These are phyloP conservation scores for Lethenteron reissneri DNA, from an alignment of 2,113 vertebrate species.

Conservation along the genomic window DNA sequence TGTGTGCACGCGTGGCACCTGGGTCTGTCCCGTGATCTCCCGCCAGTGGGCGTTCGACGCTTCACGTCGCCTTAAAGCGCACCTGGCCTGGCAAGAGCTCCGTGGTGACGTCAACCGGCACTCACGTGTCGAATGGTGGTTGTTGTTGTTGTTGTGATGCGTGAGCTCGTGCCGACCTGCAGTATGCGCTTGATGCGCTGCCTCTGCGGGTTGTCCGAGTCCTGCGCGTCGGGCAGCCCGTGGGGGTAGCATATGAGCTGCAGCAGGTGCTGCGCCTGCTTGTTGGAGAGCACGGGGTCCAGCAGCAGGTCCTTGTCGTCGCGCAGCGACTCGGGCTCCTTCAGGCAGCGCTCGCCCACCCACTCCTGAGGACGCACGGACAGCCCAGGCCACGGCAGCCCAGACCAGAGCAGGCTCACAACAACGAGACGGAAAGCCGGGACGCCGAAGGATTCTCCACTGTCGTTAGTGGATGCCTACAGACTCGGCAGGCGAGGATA, in stretches of 20 bases:
- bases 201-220: slow-evolving; percentile 88
- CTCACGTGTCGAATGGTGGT: neutral
- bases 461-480: too few relatives aligned
- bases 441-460: too few relatives aligned
- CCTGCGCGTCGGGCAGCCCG: slow-evolving; percentile 69
- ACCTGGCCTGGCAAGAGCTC: fast-evolving
- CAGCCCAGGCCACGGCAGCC: too few relatives aligned
- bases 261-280: slow-evolving; percentile 81
- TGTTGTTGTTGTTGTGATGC: too few relatives aligned
- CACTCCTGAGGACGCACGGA: slow-evolving; percentile 40
- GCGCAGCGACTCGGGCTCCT: slow-evolving; percentile 43
- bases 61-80: neutral
- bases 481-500: too few relatives aligned
- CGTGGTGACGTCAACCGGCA: neutral
- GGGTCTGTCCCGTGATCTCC: neutral
- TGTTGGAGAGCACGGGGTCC: slow-evolving; percentile 85
- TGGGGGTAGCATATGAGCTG: slow-evolving; percentile 96
- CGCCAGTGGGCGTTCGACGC: neutral
- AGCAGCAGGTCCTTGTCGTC: slow-evolving; percentile 94
- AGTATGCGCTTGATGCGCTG: slow-evolving; percentile 95
- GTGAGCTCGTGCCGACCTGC: slow-evolving; percentile 31
- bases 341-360: slow-evolving; percentile 90
- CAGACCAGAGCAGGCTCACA: too few relatives aligned
- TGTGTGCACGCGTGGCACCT: neutral
- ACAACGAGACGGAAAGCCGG: too few relatives aligned